Percentiles rank a stretch among this genome's conserved stretches.
These are phyloP conservation scores for Mus pahari DNA, from an alignment of 2,113 vertebrate genomes.

Conservation along the genomic window DNA sequence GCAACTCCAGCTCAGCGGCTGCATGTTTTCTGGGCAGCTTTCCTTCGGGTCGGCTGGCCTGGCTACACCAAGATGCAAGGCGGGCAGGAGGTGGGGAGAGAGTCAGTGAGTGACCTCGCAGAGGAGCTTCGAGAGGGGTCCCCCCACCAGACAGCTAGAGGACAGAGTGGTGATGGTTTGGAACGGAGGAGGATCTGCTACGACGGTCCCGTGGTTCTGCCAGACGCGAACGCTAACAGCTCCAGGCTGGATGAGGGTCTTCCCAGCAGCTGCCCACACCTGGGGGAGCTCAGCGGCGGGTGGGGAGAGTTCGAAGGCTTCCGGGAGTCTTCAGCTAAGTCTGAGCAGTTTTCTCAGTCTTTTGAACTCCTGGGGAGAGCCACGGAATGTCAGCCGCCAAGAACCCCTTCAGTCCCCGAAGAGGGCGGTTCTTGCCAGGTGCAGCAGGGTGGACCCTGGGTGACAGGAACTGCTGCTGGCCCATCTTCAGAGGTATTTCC, in stretches of 20 bases:
- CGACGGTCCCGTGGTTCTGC: accelerated
- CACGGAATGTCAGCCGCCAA: not conserved
- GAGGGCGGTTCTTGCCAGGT: not conserved
- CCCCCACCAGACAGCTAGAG: accelerated
- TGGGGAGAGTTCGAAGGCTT: slow-evolving; percentile 87
- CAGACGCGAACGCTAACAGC: not conserved
- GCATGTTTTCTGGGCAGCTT: slow-evolving; percentile 28
- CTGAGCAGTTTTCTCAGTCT: not conserved
- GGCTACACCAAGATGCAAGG: slow-evolving; percentile 69
- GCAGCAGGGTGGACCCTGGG: not conserved
- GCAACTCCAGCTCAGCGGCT: slow-evolving; percentile 14
- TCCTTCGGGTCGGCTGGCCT: not conserved
- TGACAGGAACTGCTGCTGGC: not conserved
- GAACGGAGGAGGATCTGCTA: not conserved
- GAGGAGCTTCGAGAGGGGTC: not conserved
- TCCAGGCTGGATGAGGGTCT: not conserved
- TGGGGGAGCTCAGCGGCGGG: slow-evolving; percentile 63
- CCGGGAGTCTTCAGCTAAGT: slow-evolving; percentile 62
- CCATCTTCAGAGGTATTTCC: slow-evolving; percentile 72
- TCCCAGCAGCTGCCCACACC: not conserved
- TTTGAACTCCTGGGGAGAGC: slow-evolving; percentile 52
- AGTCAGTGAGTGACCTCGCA: not conserved
- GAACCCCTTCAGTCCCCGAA: accelerated
- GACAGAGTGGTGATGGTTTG: not conserved
- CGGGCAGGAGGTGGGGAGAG: not conserved